Evolutionary conservation across 2,113 vertebrate genomes (phyloP).

Genomic region (Semnopithecus entellus): DNA sequence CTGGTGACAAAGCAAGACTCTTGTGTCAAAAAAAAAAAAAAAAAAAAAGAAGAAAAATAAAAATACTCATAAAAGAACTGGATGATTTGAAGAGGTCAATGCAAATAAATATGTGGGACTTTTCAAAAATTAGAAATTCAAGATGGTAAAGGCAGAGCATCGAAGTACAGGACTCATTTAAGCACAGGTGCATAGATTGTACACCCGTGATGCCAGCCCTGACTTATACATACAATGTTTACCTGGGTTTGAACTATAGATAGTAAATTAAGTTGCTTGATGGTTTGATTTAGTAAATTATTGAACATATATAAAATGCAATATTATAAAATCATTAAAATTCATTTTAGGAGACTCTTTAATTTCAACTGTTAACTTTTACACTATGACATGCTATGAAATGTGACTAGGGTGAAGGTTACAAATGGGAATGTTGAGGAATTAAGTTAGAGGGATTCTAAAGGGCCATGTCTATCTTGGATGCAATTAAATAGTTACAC

Average conservation of each 20-base stretch:
- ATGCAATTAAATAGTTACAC: neutral
- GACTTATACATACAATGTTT: neutral
- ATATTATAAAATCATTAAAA: neutral
- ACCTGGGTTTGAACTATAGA: neutral
- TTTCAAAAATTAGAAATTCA: neutral
- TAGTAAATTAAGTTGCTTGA: neutral
- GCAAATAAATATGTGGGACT: neutral
- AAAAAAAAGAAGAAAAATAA: neutral
- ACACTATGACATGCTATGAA: too few species aligned
- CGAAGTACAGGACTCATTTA: neutral
- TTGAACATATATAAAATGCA: neutral
- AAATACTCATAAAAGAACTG: neutral
- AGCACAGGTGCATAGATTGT: neutral
- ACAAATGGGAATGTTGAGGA: neutral
- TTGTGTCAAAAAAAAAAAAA: too few species aligned
- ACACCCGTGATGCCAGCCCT: neutral
- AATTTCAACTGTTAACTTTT: neutral
- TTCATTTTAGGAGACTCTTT: neutral
- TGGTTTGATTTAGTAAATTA: neutral
- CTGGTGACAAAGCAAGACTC: too few species aligned
- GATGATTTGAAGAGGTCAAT: neutral
- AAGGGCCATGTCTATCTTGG: neutral
- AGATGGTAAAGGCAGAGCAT: neutral
- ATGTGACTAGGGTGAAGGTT: rapidly evolving
- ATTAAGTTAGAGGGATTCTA: neutral